Conservation (phyloP, 2,113 vertebrate species). For the Syngnathus scovelli region DNA sequence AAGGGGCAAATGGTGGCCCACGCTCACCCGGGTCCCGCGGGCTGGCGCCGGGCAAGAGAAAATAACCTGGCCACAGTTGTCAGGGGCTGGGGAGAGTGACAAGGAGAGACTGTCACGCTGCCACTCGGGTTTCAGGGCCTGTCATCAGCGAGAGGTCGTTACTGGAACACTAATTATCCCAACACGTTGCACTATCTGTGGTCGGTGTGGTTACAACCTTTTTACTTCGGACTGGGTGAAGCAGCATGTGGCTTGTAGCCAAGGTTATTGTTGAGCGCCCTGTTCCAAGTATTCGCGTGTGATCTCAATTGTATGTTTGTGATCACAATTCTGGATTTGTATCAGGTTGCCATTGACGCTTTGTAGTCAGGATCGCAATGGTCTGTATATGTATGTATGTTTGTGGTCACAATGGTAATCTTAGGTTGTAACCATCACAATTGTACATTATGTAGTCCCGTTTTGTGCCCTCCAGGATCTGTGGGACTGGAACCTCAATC, state of each 20-base stretch:
- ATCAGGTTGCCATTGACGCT: too few species aligned
- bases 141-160: conserved; percentile 76
- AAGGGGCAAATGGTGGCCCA: conserved; percentile 59
- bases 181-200: conserved; percentile 49
- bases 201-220: conserved; percentile 46
- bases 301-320: background rate
- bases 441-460: background rate
- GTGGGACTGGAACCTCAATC: conserved; percentile 42
- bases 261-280: background rate
- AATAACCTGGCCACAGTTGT: conserved; percentile 74
- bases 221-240: background rate
- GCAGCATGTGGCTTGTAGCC: background rate
- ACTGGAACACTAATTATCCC: conserved; percentile 77
- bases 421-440: background rate
- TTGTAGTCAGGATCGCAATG: too few species aligned
- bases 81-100: conserved; percentile 66
- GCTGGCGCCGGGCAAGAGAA: conserved; percentile 73
- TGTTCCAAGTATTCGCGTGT: background rate
- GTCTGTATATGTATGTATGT: too few species aligned
- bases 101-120: conserved; percentile 62
- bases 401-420: background rate
- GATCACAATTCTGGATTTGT: background rate
- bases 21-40: conserved; percentile 53
- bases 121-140: conserved; percentile 70
- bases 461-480: conserved; percentile 13